Evolutionary conservation across 2,888 invertebrate genomes (phyloP), one percentile per base, ranked within the genome.

Genomic region (Stenurella melanura): DNA sequence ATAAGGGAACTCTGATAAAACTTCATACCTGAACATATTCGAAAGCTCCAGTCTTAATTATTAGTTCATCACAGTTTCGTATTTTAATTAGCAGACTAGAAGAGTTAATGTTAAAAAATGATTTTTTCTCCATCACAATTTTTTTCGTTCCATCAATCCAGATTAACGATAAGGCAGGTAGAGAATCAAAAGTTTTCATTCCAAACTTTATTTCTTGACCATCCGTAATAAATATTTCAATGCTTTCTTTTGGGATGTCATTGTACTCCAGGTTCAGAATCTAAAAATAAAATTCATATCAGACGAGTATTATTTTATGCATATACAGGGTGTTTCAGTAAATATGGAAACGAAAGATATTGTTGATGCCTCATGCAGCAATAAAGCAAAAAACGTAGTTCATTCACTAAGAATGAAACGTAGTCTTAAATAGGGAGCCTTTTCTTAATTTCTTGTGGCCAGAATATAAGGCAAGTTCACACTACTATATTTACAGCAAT

Each of bases 11-110:
- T 26, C 6, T 26, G 26, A 11, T 50, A 50, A 50, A 72, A 56
- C 70, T 30, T 77, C 85, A 83, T 81, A 90, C 93, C 88, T 91
- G 91, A 75, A 93, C 91, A 78, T 92, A 92, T 83, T 90, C 91
- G 86, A 94, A 94, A 21, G 94, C 92, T 78, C 90, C 91, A 80
- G 92, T 92, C 87, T 94, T 93, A 74, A 95, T 90, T 17, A 91
- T 89, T 63, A 94, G 90, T 70, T 90, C 88, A 82, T 91, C 91
- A 88, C 93, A 93, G 83, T 92, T 90, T 77, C 91, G 89, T 66
- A 94, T 91, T 83, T 93, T 92, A 76, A 94, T 89, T 75, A 92
- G 90, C 56, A 93, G 91, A 88, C 91, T 92, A 78, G 92, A 90
- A 7, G 92, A 91, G 83, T 91, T 92, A 71, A 93, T 88, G 84